A percentile compares a stretch with the other conserved stretches of the same genome.
Evolutionary conservation across 2,888 invertebrate species (phyloP).

Genomic region (Dryobota labecula): DNA sequence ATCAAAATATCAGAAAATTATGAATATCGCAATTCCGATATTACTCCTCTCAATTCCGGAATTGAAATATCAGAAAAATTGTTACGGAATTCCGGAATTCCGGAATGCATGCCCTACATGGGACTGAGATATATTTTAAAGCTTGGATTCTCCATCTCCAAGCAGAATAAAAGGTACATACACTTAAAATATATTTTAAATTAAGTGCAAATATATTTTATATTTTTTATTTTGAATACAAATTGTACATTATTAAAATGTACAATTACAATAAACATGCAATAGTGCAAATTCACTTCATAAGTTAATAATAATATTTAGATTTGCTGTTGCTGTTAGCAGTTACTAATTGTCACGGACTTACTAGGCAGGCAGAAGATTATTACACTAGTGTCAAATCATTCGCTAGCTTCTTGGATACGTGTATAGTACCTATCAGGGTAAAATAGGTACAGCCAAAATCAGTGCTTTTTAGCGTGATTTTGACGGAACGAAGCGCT

Average conservation of each 20-base stretch:
- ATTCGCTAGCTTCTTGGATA: conserved; percentile 19
- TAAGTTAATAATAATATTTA: conserved; percentile 10
- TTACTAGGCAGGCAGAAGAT: conserved; percentile 52
- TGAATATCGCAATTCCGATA: too few relatives aligned
- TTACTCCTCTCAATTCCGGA: too few relatives aligned
- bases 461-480: not conserved
- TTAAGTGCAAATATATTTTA: not conserved
- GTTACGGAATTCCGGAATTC: too few relatives aligned
- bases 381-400: conserved; percentile 31
- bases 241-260: not conserved
- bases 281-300: not conserved
- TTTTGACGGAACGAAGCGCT: not conserved
- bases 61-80: too few relatives aligned
- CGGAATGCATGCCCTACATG: too few relatives aligned
- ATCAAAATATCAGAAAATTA: too few relatives aligned
- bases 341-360: conserved; percentile 37
- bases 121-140: not conserved
- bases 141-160: not conserved
- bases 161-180: not conserved
- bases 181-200: conserved; percentile 1
- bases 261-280: not conserved
- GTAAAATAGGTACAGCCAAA: not conserved
- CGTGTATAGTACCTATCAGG: conserved; percentile 10
- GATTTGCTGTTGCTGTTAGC: conserved; percentile 29
- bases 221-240: not conserved